Evolutionary conservation across 2,113 vertebrate genomes (phyloP).

Genomic region (Sylvilagus bachmani): DNA sequence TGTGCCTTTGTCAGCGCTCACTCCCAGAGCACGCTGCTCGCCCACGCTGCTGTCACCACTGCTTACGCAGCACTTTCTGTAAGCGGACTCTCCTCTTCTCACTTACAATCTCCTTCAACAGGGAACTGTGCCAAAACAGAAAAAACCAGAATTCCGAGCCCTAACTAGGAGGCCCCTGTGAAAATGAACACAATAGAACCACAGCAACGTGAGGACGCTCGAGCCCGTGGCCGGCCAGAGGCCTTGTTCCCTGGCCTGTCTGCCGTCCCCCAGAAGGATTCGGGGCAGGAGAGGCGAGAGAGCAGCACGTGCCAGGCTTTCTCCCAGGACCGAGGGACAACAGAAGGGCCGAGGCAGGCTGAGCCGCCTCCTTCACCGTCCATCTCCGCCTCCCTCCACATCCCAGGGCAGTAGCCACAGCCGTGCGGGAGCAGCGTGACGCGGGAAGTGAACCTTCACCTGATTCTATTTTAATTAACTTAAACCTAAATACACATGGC

Average conservation of each 20-base stretch:
- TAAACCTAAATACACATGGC: background rate
- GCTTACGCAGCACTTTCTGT: background rate
- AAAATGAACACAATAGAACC: slow-evolving; percentile 14
- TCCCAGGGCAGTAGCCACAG: no score
- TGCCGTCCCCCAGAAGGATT: background rate
- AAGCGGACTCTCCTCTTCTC: slow-evolving; percentile 25
- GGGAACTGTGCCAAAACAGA: background rate
- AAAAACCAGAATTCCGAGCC: background rate
- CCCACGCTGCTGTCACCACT: background rate
- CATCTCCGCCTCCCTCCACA: no score
- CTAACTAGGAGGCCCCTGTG: background rate
- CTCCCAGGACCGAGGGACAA: rapidly evolving
- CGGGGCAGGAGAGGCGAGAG: rapidly evolving
- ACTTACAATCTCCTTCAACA: slow-evolving; percentile 35
- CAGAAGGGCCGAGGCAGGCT: rapidly evolving
- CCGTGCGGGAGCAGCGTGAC: background rate
- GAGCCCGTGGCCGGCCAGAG: background rate
- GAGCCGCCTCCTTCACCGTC: no score
- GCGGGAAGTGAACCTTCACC: background rate
- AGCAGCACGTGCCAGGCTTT: background rate
- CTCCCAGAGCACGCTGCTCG: background rate
- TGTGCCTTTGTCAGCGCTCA: background rate
- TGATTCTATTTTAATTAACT: background rate
- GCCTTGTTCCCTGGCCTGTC: background rate
- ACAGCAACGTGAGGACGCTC: background rate